phyloP scores from a whole-genome alignment of 2,113 vertebrate species.

The Otus sunia region DNA sequence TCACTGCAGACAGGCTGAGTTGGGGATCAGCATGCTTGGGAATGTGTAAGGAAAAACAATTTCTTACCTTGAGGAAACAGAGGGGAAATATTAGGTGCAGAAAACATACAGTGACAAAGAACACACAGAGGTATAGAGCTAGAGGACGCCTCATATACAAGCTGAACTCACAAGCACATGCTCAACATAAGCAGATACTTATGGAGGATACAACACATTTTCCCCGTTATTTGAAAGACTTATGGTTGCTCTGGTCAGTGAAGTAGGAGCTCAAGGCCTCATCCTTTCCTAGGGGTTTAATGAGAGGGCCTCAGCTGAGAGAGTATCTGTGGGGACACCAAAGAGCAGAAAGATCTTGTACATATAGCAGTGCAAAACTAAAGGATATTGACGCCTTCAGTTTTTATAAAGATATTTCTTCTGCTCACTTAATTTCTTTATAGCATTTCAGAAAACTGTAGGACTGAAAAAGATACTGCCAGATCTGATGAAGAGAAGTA shows the following conservation, averaged over 20 bases:
- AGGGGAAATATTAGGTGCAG: not conserved
- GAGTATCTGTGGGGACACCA: not conserved
- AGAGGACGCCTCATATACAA: not conserved
- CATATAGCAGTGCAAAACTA: not conserved
- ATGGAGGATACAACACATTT: accelerated
- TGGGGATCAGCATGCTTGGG: not conserved
- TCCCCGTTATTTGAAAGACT: not conserved
- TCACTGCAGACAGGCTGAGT: not conserved
- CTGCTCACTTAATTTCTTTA: not conserved
- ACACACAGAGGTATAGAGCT: not conserved
- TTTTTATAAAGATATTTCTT: not conserved
- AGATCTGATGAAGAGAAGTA: not conserved
- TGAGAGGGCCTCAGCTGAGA: not conserved
- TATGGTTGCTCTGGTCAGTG: not conserved
- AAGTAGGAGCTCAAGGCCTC: not conserved
- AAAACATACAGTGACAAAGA: not conserved
- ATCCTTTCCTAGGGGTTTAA: not conserved
- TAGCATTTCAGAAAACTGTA: not conserved
- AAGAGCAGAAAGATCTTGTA: not conserved
- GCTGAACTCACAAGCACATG: not conserved
- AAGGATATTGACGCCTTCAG: not conserved
- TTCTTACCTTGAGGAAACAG: not conserved
- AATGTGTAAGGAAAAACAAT: not conserved
- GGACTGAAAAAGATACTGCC: not conserved
- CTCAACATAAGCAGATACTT: not conserved